Base-by-base conservation (phyloP, 2,888 invertebrate species). In the Drosophila phalerata region DNA sequence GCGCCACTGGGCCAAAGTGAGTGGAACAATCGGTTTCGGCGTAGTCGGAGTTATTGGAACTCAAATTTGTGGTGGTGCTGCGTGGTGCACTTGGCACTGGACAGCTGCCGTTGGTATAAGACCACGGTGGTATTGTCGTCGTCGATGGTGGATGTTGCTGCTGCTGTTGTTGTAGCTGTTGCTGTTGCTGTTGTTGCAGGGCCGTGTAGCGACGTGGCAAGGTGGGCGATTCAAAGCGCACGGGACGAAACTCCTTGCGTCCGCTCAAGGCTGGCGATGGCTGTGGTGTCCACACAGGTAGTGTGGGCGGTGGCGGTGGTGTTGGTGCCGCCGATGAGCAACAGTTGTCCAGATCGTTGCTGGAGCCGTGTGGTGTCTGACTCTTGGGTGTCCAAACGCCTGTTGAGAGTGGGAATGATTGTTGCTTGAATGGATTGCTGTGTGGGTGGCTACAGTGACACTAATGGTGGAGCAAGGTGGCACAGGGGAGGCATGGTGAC, bases 211-310 rank as follows among this genome's bases (percentile, higher is more conserved):
- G 89, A 51, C 95, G 93, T 60, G 93, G 92, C 77, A 95, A 92
- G 58, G 94, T 93, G 51, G 96, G 96, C 58, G 96, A 95, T 87
- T 96, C 95, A 85, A 96, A 96, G 83, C 93, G 95, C 51, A 97
- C 96, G 5, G 97, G 96, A 72, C 96, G 94, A 93, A 97, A 97
- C 91, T 95, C 94, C 92, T 97, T 97, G 81, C 96, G 94, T 79
- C 96, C 95, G 43, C 83, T 81, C 30, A 83, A 17, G 2, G 94
- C 93, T 57, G 97, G 97, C 88, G 97, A 97, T 37, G 96, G 94
- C 82, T 94, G 94, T 11, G 97, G 97, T 30, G 95, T 95, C 97
- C 97, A 97, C 79, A 97, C 94, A 19, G 96, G 95, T 49, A 94
- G 94, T 63, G 95, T 94, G 57, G 95, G 94, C 74, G 94, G 94